Conservation (phyloP, 1,140 invertebrate genomes). For the Cardiocondyla obscurior region DNA sequence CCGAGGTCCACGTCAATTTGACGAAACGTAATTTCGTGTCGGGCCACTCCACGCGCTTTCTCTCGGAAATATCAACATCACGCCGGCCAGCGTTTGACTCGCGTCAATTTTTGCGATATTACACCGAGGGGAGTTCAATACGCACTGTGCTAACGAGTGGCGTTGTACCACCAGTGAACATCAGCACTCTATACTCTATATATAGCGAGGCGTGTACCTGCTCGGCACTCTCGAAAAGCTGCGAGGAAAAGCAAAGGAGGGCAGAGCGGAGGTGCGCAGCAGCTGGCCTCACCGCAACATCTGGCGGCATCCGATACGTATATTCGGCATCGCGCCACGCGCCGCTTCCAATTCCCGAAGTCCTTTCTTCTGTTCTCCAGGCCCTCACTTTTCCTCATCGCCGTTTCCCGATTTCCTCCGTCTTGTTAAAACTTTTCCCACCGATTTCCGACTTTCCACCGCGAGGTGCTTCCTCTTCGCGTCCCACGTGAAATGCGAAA, state of each 20-base stretch:
- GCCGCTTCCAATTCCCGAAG: slow-evolving; percentile 66
- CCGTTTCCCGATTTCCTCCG: slow-evolving; percentile 45
- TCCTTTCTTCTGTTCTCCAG: slow-evolving; percentile 3
- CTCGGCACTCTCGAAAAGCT: slow-evolving; percentile 66
- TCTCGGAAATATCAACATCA: not conserved
- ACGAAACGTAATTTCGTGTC: not conserved
- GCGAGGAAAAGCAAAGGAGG: slow-evolving; percentile 72
- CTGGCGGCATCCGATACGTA: slow-evolving; percentile 73
- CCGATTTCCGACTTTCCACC: not conserved
- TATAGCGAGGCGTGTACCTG: slow-evolving; percentile 60
- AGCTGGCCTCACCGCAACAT: slow-evolving; percentile 73
- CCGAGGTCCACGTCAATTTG: not conserved
- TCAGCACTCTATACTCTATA: slow-evolving; percentile 28
- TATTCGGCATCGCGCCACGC: slow-evolving; percentile 72
- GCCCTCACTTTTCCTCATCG: not conserved
- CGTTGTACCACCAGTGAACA: slow-evolving; percentile 66
- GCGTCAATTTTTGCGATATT: slow-evolving; percentile 23
- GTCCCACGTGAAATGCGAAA: not conserved
- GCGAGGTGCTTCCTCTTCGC: not conserved
- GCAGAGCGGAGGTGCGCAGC: slow-evolving; percentile 62
- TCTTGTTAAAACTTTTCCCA: not conserved
- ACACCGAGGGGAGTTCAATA: slow-evolving; percentile 10
- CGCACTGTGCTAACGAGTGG: not conserved
- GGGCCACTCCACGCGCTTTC: not conserved
- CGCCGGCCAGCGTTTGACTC: not conserved